A percentile compares a stretch with the other conserved stretches of the same genome.
Evolutionary conservation across 1,140 invertebrate species (phyloP).

Genomic region (Latrodectus geometricus): DNA sequence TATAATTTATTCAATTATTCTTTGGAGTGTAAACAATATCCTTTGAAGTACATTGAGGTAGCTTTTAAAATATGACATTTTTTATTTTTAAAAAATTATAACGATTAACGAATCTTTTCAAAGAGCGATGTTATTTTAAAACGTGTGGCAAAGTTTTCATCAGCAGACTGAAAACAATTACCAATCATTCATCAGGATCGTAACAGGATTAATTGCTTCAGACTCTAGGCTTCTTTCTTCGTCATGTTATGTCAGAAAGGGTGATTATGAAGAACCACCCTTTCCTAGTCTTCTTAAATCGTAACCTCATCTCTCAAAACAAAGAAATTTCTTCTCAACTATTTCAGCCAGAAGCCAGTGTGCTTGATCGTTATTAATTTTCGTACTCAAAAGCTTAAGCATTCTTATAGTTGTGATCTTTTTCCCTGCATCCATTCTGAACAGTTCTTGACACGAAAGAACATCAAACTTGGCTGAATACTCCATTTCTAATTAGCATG

Average conservation of each 20-base stretch:
- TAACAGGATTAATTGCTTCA: slow-evolving; percentile 34
- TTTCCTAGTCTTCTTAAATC: slow-evolving; percentile 20
- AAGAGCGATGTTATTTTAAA: neutral
- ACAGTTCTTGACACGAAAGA: neutral
- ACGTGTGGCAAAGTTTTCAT: neutral
- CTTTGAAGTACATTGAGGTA: neutral
- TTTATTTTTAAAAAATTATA: neutral
- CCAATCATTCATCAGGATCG: slow-evolving; percentile 12
- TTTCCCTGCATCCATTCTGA: neutral
- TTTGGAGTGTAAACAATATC: neutral
- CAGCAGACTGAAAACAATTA: slow-evolving; percentile 13
- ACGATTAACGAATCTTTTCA: neutral
- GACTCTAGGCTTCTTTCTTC: slow-evolving; percentile 15
- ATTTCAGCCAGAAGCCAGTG: neutral
- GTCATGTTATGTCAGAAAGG: neutral
- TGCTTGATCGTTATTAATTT: slow-evolving; percentile 32
- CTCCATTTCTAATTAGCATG: neutral
- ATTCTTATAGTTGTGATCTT: neutral
- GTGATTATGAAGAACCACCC: slow-evolving; percentile 45
- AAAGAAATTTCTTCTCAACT: slow-evolving; percentile 5
- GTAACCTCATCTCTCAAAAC: neutral
- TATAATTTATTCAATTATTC: too few species aligned
- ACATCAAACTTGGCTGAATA: neutral
- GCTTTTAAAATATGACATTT: neutral
- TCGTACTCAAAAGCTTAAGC: slow-evolving; percentile 22